These are phyloP conservation scores for Seira musarum DNA, from an alignment of 2,888 invertebrate species.

Conservation along the genomic window DNA sequence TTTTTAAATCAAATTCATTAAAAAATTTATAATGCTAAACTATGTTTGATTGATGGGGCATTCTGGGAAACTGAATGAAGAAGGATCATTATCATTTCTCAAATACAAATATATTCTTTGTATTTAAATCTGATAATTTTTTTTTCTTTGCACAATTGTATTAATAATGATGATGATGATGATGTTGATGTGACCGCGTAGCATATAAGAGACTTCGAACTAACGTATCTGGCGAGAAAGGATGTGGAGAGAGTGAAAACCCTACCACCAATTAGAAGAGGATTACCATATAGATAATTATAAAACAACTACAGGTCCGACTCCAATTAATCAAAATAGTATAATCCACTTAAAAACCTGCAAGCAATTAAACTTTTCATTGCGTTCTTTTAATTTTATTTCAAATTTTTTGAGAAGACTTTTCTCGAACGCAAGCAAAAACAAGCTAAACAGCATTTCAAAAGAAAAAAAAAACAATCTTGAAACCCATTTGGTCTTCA, in stretches of 20 bases:
- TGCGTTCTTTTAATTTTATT: background rate
- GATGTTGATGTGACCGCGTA: conserved; percentile 72
- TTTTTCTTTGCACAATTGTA: no score
- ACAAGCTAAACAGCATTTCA: background rate
- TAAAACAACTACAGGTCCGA: conserved; percentile 87
- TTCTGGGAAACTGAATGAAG: no score
- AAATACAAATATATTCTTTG: no score
- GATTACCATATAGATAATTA: conserved; percentile 87
- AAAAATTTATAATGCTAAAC: no score
- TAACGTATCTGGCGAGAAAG: conserved; percentile 81
- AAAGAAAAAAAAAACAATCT: background rate
- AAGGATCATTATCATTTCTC: no score
- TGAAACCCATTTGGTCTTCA: background rate
- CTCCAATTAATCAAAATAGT: background rate
- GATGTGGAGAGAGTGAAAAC: conserved; percentile 84
- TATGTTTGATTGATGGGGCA: no score
- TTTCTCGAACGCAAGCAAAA: background rate
- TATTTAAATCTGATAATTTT: no score
- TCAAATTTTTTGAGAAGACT: background rate
- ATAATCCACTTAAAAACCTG: no score
- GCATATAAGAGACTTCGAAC: conserved; percentile 84
- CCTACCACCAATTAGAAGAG: conserved; percentile 87
- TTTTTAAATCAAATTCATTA: no score
- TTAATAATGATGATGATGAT: no score
- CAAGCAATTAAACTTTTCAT: no score